Evolutionary conservation across 1,140 invertebrate genomes (phyloP), one percentile per base, ranked within the genome.

Genomic region (Schlechtendalia chinensis): DNA sequence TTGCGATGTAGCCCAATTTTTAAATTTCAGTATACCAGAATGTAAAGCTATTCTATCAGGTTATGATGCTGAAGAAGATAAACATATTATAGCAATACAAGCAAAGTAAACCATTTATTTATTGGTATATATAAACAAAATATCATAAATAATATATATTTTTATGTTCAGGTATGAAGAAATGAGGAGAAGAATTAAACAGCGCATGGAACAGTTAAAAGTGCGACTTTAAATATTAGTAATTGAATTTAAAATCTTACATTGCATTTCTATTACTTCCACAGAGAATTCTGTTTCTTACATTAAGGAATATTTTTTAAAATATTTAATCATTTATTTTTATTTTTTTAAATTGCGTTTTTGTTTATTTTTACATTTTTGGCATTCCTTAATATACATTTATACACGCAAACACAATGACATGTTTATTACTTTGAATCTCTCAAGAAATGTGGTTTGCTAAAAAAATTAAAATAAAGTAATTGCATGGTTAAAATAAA

Each of bases 1-100:
- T 83, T 88, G 88, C 82, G 92, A 93, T 86, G 93, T 96, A 79
- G 93, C 94, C 82, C 93, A 94, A 85, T 94, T 93, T 87, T 87
- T 96, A 65, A 93, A 94, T 86, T 87, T 96, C 61, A 93, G 92
- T 74, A 84, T 93, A 82, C 89, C 90, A 54, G 93, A 95, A 83
- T 92, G 93, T 84, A 88, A 90, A 59, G 92, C 92, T 67, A 94
- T 96, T 85, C 84, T 95, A 56, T 89, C 91, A 82, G 91, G 92
- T 84, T 95, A 93, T 86, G 88, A 91, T 83, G 88, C 91, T 81
- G 93, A 95, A 86, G 91, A 95, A 85, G 90, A 93, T 81, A 88
- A 89, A 29, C 92, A 94, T 85, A 88, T 92, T 69, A 84, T 87
- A 63, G 87, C 89, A 84, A 88, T 95, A 61, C 90, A 89, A 86